phyloP scores from a whole-genome alignment of 2,113 vertebrate genomes.

The Siniperca knerii region DNA sequence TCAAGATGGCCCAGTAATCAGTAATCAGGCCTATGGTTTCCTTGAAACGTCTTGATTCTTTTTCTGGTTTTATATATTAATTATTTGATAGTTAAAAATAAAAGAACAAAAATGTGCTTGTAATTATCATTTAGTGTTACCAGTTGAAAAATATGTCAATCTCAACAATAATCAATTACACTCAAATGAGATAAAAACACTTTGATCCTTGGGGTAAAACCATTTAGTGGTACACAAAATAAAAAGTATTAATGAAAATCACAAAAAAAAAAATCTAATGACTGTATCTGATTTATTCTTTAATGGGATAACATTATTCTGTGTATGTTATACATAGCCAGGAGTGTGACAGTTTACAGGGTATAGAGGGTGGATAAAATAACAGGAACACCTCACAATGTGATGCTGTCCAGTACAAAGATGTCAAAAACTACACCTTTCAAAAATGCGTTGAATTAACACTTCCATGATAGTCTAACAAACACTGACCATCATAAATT shows the following conservation, averaged over 20 bases:
- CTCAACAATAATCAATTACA: background rate
- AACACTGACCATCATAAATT: background rate
- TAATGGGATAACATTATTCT: background rate
- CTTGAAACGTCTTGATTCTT: too few species aligned
- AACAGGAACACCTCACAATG: background rate
- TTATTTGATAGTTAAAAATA: too few species aligned
- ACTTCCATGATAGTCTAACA: background rate
- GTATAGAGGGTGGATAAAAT: too few species aligned
- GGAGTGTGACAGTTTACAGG: too few species aligned
- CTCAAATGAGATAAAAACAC: too few species aligned
- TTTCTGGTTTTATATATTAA: background rate
- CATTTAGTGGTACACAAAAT: background rate
- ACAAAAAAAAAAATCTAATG: too few species aligned
- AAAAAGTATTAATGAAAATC: too few species aligned
- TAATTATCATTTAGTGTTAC: background rate
- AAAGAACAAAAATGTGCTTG: too few species aligned
- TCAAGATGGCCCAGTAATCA: too few species aligned
- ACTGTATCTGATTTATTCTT: too few species aligned
- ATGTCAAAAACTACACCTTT: background rate
- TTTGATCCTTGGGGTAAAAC: background rate
- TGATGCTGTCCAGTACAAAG: background rate
- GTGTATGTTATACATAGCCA: background rate
- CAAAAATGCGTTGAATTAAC: background rate
- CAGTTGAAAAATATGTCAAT: too few species aligned
- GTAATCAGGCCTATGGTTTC: too few species aligned